Evolutionary conservation across 2,113 vertebrate genomes (phyloP), one percentile per base, ranked within the genome.

Genomic region (Anser cygnoides): DNA sequence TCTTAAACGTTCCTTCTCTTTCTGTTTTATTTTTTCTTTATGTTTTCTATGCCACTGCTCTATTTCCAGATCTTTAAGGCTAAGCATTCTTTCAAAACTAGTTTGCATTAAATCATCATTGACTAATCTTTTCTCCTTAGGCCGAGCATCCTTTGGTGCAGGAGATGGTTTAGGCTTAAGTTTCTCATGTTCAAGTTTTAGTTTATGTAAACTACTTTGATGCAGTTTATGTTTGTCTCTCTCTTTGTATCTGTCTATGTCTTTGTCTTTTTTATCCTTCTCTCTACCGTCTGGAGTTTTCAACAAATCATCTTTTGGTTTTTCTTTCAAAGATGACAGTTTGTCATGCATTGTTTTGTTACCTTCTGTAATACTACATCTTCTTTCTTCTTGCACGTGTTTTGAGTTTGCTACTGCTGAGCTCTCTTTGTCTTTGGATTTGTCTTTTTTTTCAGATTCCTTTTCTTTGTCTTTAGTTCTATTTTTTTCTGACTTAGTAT

Each of bases 101-200:
- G 99, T 99, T 97, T 99, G 99, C 99, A 99, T 99, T 93, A 99
- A 97, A 96, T 99, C 99, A 57, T 99, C 99, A 0, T 99, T 99
- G n/a, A 99, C 99, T 18, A 99, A 97, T 71, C 99, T 98, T 87
- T 99, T 99, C 80, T 99, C 99, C 97, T 99, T 99, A 74, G 99
- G 99, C 73, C 98, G 98, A 87, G 91, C 49, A 75, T 99, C 99
- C 93, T 99, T 99, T 5, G 97, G 65, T n/a, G 97, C 97, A 43
- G 98, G 93, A 22, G 97, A 97, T 79, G 97, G 95, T 94, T 99
- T 99, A 43, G 98, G 94, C 92, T 99, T 99, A 90, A 94, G 87
- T 80, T 98, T 98, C 66, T 99, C 99, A 16, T 95, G 68, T 72
- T 99, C 99, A 11, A 98, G 92, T 84, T 98, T 98, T 23, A 98